phyloP scores from a whole-genome alignment of 2,113 vertebrate species.

The Brienomyrus brachyistius region DNA sequence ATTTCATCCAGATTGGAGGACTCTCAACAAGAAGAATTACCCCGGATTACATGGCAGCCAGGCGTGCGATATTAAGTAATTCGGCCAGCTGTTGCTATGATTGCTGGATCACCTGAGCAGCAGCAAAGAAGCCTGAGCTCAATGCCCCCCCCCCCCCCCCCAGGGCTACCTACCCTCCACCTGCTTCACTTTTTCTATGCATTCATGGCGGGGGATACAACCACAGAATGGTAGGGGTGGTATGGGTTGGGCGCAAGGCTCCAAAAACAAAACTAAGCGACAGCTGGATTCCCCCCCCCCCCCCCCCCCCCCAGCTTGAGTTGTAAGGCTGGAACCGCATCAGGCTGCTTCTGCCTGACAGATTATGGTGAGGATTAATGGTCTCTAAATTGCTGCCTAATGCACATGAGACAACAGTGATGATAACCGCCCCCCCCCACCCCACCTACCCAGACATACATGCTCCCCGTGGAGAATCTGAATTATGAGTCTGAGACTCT shows the following conservation, averaged over 20 bases:
- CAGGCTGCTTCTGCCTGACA: constrained; percentile 37
- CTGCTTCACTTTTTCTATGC: neutral
- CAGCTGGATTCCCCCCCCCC: neutral
- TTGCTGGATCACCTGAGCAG: constrained; percentile 56
- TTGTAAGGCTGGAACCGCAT: constrained; percentile 17
- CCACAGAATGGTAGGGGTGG: neutral
- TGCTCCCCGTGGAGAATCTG: neutral
- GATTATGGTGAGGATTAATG: constrained; percentile 64
- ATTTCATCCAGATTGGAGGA: constrained; percentile 68
- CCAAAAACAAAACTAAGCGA: neutral
- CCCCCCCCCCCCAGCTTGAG: neutral
- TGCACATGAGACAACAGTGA: constrained; percentile 47
- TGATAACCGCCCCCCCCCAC: neutral
- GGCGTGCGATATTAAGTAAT: constrained; percentile 65
- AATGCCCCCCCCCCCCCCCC: constrained; percentile 27
- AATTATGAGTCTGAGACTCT: neutral
- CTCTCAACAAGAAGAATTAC: constrained; percentile 69
- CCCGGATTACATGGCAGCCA: constrained; percentile 65
- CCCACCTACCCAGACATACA: neutral
- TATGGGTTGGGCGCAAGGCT: neutral
- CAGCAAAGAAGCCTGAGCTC: neutral
- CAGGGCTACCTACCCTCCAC: neutral
- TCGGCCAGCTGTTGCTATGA: constrained; percentile 65
- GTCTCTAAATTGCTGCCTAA: constrained; percentile 60
- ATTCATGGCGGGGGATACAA: neutral